Evolutionary conservation across 2,113 vertebrate species (phyloP).

Genomic region (Apteryx mantelli): DNA sequence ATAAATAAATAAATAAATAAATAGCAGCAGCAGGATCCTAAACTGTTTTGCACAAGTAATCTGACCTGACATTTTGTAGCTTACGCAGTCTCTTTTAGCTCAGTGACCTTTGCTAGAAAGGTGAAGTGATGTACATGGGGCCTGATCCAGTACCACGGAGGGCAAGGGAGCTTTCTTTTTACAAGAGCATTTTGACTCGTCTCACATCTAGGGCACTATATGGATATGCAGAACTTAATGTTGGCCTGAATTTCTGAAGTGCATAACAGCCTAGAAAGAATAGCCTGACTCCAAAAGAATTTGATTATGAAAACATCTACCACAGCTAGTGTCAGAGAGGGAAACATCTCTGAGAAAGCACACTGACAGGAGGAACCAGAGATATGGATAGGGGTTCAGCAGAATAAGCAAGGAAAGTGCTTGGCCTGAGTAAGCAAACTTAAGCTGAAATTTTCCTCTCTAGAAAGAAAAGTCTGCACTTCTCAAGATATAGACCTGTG

Average conservation of each 20-base stretch:
- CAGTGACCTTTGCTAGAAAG: conserved; percentile 37
- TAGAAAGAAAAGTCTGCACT: neutral
- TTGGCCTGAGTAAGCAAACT: neutral
- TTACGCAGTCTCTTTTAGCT: neutral
- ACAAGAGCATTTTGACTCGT: neutral
- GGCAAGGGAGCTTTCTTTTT: neutral
- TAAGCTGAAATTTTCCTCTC: neutral
- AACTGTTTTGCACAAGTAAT: neutral
- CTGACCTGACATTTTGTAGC: conserved; percentile 4
- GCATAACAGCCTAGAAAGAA: neutral
- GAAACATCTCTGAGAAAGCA: neutral
- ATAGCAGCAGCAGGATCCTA: neutral
- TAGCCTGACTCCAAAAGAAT: neutral
- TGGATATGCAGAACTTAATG: neutral
- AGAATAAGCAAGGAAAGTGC: neutral
- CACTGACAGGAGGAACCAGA: neutral
- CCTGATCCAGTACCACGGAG: neutral
- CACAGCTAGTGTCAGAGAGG: neutral
- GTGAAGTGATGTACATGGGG: neutral
- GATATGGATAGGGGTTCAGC: neutral
- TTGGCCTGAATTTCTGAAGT: neutral
- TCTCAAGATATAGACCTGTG: neutral
- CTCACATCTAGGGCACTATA: neutral
- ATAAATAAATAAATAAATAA: neutral
- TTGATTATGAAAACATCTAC: neutral